Evolutionary conservation across 2,888 invertebrate species (phyloP).

Genomic region (Spatulosminthurus flaviceps): DNA sequence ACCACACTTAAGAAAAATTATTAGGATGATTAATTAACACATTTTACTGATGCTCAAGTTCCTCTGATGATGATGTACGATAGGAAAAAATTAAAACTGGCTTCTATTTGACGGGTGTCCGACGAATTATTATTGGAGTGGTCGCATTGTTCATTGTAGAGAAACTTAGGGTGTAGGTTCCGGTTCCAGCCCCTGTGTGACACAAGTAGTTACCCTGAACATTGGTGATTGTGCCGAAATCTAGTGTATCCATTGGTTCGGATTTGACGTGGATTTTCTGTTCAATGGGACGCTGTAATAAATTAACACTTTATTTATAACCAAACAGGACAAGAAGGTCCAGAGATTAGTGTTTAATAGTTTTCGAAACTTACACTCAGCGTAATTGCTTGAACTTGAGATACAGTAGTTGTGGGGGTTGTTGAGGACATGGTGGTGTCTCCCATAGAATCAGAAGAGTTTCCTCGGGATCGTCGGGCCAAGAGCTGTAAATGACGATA

Average conservation of each 20-base stretch:
- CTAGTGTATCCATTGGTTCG: conserved; percentile 54
- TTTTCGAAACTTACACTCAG: conserved; percentile 57
- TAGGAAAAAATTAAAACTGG: not conserved
- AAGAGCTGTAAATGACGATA: conserved; percentile 50
- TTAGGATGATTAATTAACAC: too few species aligned
- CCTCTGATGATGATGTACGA: not conserved
- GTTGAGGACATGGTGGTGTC: conserved; percentile 47
- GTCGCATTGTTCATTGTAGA: conserved; percentile 54
- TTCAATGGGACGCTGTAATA: conserved; percentile 58
- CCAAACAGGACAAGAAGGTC: too few species aligned
- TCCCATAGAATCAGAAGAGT: conserved; percentile 53
- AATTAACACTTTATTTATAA: not conserved
- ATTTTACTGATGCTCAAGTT: too few species aligned
- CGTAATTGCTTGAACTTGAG: conserved; percentile 61
- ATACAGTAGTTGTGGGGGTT: conserved; percentile 53
- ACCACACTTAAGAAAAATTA: too few species aligned
- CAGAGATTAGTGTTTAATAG: not conserved
- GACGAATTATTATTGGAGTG: conserved; percentile 61
- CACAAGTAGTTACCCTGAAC: conserved; percentile 63
- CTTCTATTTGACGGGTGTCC: conserved; percentile 51
- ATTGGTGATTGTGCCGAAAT: conserved; percentile 62
- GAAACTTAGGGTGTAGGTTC: conserved; percentile 63
- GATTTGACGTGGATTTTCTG: conserved; percentile 60
- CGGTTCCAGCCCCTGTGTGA: conserved; percentile 58
- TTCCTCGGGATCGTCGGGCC: conserved; percentile 59